Evolutionary conservation across 2,888 invertebrate genomes (phyloP).

Genomic region (Abscondita cerata): DNA sequence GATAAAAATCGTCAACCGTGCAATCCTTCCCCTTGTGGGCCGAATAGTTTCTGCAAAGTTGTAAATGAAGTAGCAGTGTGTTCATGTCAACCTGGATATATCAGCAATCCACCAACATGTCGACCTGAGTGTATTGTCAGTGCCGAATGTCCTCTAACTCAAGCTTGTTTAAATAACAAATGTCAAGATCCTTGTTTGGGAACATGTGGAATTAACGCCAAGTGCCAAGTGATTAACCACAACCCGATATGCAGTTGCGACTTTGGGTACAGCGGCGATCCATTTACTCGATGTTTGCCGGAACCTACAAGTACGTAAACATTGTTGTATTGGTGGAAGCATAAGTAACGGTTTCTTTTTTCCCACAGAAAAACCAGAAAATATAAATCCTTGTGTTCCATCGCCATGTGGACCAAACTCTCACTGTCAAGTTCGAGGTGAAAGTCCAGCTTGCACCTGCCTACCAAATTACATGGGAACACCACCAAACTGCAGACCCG

Average conservation of each 20-base stretch:
- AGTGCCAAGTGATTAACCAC: slow-evolving; percentile 76
- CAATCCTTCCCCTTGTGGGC: slow-evolving; percentile 70
- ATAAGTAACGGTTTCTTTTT: neutral
- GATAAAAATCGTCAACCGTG: slow-evolving; percentile 61
- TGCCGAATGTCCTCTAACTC: slow-evolving; percentile 70
- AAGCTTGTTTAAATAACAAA: slow-evolving; percentile 73
- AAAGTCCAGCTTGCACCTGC: slow-evolving; percentile 66
- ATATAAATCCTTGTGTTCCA: slow-evolving; percentile 70
- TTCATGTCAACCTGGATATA: slow-evolving; percentile 69
- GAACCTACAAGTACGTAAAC: slow-evolving; percentile 29
- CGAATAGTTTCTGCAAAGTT: slow-evolving; percentile 68
- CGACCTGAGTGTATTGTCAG: slow-evolving; percentile 75
- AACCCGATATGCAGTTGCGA: slow-evolving; percentile 76
- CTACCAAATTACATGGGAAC: slow-evolving; percentile 65
- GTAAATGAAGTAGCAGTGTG: slow-evolving; percentile 72
- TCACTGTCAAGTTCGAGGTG: slow-evolving; percentile 71
- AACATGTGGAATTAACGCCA: slow-evolving; percentile 71
- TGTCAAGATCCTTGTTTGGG: slow-evolving; percentile 75
- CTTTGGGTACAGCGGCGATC: slow-evolving; percentile 67
- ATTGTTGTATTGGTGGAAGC: neutral
- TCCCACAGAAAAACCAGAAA: slow-evolving; percentile 42
- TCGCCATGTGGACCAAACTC: slow-evolving; percentile 83
- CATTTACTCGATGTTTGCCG: slow-evolving; percentile 67
- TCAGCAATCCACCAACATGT: slow-evolving; percentile 72
- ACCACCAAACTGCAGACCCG: slow-evolving; percentile 67